Base-by-base conservation (phyloP, 2,888 invertebrate genomes). In the Hedychridium roseum region DNA sequence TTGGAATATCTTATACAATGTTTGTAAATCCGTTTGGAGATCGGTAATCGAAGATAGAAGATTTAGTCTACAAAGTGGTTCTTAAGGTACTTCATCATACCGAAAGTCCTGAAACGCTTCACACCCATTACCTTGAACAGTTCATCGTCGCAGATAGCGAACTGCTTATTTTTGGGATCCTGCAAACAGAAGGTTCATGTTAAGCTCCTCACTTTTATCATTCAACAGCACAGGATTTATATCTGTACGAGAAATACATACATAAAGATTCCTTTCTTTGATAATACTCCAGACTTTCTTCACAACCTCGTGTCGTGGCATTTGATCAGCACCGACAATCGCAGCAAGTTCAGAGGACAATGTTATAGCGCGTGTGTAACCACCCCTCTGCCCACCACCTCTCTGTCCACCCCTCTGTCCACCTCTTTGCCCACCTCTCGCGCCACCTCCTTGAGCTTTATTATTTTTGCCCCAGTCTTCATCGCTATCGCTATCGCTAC, bases 31-130 rank as follows among this genome's bases (percentile, higher is more conserved):
- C 61, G 66, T 57, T n/a, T 45, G 51, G 60, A 66, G 56, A 68
- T 62, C 51, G 50, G 57, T 49, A 51, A 35, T 57, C 34, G n/a
- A 58, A 52, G 47, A 57, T 55, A 57, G 57, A 63, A 60, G 56
- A 66, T 65, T 82, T 84, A 86, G 70, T 85, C 84, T 71, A 85
- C 81, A 80, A 96, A 95, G 82, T 96, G 97, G 56, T 88, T 88
- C 80, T 94, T 94, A 66, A 97, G 84, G 80, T 93, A 92, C 79
- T 97, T 97, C 90, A 97, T 92, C 97, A 97, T 97, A 56, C 94
- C 96, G 71, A 97, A 97, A 43, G 93, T 93, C 67, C 92, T 89
- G 85, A 97, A 94, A 69, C 94, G 88, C 77, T 94, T 94, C 1
- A 90, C 89, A 27, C 95, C 94, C 77, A 97, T 92, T 27, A 97